phyloP scores from a whole-genome alignment of 2,113 vertebrate genomes.

The Sinocyclocheilus maitianheensis region DNA sequence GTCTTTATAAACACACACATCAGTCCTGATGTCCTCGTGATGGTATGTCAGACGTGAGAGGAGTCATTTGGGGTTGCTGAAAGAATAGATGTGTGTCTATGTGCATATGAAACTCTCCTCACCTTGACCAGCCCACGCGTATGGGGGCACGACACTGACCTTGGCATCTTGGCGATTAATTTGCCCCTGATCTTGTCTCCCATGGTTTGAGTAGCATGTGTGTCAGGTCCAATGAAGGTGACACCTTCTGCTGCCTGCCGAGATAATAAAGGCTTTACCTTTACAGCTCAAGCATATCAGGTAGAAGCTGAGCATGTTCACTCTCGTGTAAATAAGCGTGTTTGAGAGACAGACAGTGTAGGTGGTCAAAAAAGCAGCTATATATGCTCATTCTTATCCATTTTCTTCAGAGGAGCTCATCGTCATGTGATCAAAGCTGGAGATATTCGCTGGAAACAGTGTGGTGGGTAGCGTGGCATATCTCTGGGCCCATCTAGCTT shows the following conservation, averaged over 20 bases:
- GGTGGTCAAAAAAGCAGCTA: slow-evolving; percentile 16
- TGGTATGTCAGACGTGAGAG: neutral
- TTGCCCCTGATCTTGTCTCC: slow-evolving; percentile 91
- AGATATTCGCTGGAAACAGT: slow-evolving; percentile 56
- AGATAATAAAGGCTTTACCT: slow-evolving; percentile 83
- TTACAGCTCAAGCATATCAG: slow-evolving; percentile 74
- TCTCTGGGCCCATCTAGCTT: neutral
- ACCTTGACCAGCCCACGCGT: slow-evolving; percentile 87
- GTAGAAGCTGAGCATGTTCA: slow-evolving; percentile 59
- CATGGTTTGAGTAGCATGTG: slow-evolving; percentile 86
- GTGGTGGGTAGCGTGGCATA: neutral
- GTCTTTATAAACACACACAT: slow-evolving; percentile 54
- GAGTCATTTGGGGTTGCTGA: slow-evolving; percentile 9
- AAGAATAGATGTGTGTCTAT: slow-evolving; percentile 3
- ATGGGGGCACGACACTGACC: slow-evolving; percentile 83
- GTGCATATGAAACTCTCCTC: slow-evolving; percentile 60
- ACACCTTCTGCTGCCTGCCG: slow-evolving; percentile 87
- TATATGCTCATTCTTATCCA: slow-evolving; percentile 60
- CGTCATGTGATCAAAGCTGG: slow-evolving; percentile 65
- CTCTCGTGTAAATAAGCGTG: slow-evolving; percentile 1
- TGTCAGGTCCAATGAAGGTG: slow-evolving; percentile 93
- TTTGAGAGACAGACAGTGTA: slow-evolving; percentile 40
- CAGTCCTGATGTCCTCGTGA: slow-evolving; percentile 15
- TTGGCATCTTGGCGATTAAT: slow-evolving; percentile 84
- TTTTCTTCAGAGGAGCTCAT: slow-evolving; percentile 59